Evolutionary conservation across 2,888 invertebrate genomes (phyloP), one percentile per base, ranked within the genome.

Genomic region (Leptura quadrifasciata): DNA sequence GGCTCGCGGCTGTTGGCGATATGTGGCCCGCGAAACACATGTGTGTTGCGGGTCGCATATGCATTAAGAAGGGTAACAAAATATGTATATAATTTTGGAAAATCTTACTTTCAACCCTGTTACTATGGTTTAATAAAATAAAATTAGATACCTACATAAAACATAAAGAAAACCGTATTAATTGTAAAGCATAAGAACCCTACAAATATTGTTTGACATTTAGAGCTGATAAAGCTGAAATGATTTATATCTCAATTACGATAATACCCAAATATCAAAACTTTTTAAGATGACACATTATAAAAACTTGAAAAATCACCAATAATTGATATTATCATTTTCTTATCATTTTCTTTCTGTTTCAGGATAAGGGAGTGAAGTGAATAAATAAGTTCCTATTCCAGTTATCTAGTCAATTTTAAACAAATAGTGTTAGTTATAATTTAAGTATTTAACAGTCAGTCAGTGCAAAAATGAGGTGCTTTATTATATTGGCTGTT

Each of bases 301-400:
- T 6, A 47, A n/a, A 39, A 12, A 6, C n/a, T 15, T 1, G 2
- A 39, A 47, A n/a, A 47, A 47, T 1, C 47, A 47, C 27, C 27
- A n/a, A 47, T 60, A 18, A 18, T 20, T 31, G 24, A 20, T 20
- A 10, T 5, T 27, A 27, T n/a, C 24, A 27, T 39, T 68, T 35
- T 0, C 68, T 69, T 39, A 69, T 35, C 6, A 15, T 35, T 0
- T 20, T 57, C 10, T 69, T 24, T 69, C 18, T 69, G 69, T 69
- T 69, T 47, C 69, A 69, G 69, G 69, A 69, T 69, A 58, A 69
- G 69, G 69, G 69, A 39, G 57, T 58, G 58, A 58, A 58, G 58
- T 58, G 35, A 9, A 39, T 58, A 35, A 18, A 21, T 24, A 58
- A 20, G 35, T 58, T 58, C 47, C 31, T 21, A 58, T 21, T 69